These are phyloP conservation scores for Pelochelys cantorii DNA, from an alignment of 2,797 vertebrate species.

Conservation along the genomic window DNA sequence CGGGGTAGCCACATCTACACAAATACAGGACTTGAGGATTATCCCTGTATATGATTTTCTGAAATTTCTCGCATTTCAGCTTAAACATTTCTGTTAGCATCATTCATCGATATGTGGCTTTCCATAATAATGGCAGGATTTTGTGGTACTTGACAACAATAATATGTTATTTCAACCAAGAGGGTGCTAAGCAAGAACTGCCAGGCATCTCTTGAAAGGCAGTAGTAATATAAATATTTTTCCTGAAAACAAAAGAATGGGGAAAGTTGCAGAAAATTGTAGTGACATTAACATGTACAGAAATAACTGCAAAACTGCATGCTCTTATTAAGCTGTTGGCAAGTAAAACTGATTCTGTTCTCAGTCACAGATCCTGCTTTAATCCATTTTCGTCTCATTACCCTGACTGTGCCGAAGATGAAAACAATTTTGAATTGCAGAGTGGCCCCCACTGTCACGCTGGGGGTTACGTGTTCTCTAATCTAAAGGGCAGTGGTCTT, in stretches of 20 bases:
- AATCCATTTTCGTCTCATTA: slow-evolving; percentile 52
- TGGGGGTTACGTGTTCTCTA: slow-evolving; percentile 10
- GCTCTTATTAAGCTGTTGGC: not conserved
- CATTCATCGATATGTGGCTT: not conserved
- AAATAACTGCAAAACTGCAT: not conserved
- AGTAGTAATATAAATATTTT: not conserved
- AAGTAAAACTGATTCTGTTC: slow-evolving; percentile 44
- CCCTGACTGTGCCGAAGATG: slow-evolving; percentile 15
- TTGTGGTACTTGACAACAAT: not conserved
- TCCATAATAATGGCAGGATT: not conserved
- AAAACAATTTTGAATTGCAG: slow-evolving; percentile 30
- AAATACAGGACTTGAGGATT: not conserved
- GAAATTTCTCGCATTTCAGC: not conserved
- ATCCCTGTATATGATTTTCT: fast-evolving
- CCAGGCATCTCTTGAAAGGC: not conserved
- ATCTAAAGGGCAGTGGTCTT: not conserved
- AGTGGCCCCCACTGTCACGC: not conserved
- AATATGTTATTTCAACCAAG: not conserved
- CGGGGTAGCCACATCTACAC: not conserved
- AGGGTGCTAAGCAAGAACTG: not conserved
- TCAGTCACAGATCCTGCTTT: slow-evolving; percentile 26
- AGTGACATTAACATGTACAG: not conserved
- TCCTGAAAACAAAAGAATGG: not conserved
- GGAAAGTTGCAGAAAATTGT: not conserved
- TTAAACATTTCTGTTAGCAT: not conserved